Evolutionary conservation across 2,797 vertebrate genomes (phyloP).

Genomic region (Heterohyrax brucei): DNA sequence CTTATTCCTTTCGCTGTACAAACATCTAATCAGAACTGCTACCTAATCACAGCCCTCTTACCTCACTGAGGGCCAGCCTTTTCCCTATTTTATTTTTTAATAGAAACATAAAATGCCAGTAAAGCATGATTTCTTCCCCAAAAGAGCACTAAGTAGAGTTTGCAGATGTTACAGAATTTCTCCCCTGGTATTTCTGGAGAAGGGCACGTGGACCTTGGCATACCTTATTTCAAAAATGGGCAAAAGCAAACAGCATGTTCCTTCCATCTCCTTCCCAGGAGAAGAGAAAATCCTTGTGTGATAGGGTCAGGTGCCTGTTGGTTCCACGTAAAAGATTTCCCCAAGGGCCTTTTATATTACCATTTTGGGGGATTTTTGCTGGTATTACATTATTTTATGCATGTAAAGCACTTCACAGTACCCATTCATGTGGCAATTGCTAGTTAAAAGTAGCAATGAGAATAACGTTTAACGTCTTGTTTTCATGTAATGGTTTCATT

Average conservation of each 20-base stretch:
- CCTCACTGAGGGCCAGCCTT: slow-evolving; percentile 21
- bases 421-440: background rate
- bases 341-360: background rate
- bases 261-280: background rate
- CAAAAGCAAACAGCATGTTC: background rate
- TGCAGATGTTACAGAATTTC: slow-evolving; percentile 39
- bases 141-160: slow-evolving; percentile 31
- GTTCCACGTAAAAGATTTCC: background rate
- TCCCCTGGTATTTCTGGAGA: background rate
- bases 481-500: slow-evolving; percentile 42
- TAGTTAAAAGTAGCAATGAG: slow-evolving; percentile 21
- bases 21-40: background rate
- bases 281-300: background rate
- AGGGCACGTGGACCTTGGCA: slow-evolving; percentile 34
- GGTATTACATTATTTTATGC: slow-evolving; percentile 9
- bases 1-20: background rate
- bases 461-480: background rate
- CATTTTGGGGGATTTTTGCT: background rate
- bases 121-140: slow-evolving; percentile 66
- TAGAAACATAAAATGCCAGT: slow-evolving; percentile 77
- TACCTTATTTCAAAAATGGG: background rate
- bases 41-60: background rate
- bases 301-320: background rate
- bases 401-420: background rate
- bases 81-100: slow-evolving; percentile 59